phyloP scores from a whole-genome alignment of 2,797 vertebrate genomes.

The Otolemur crassicaudatus region DNA sequence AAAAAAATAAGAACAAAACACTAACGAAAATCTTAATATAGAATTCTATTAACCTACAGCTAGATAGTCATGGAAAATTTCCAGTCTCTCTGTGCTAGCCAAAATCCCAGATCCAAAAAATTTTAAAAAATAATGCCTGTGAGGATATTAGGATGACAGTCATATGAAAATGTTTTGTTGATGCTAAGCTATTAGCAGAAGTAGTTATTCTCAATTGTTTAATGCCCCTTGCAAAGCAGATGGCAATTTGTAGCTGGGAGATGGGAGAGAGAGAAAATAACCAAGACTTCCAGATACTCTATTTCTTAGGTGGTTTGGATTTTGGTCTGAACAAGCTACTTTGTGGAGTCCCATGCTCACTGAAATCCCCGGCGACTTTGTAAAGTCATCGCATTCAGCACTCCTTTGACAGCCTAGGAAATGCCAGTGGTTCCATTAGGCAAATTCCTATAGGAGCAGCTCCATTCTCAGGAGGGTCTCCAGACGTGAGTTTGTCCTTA shows the following conservation, averaged over 20 bases:
- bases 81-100: background rate
- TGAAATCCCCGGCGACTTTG: slow-evolving; percentile 36
- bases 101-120: background rate
- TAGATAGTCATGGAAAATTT: background rate
- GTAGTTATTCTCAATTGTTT: background rate
- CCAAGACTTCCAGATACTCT: background rate
- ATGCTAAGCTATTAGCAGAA: background rate
- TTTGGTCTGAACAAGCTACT: background rate
- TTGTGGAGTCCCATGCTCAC: background rate
- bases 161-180: background rate
- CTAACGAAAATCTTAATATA: slow-evolving; percentile 40
- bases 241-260: background rate
- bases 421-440: slow-evolving; percentile 51
- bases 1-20: slow-evolving; percentile 17
- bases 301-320: slow-evolving; percentile 17
- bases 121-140: background rate
- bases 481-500: background rate
- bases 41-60: background rate
- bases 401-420: slow-evolving; percentile 25
- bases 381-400: background rate
- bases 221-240: background rate
- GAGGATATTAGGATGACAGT: background rate
- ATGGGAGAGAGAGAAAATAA: background rate
- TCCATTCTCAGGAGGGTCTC: background rate
- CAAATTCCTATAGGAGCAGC: slow-evolving; percentile 1